Base-by-base conservation (phyloP, 2,113 vertebrate genomes). In the Microcebus murinus region DNA sequence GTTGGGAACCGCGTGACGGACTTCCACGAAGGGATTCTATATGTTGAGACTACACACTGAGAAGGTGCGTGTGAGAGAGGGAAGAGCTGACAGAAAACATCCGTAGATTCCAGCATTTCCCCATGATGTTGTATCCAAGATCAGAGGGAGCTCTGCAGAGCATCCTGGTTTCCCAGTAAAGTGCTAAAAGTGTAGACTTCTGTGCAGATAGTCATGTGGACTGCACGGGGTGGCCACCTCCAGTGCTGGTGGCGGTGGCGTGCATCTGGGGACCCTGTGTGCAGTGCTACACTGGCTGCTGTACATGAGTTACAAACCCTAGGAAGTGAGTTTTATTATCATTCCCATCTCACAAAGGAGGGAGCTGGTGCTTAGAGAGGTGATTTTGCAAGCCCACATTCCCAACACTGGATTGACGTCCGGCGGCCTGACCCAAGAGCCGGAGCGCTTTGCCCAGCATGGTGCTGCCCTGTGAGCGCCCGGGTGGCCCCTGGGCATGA, bases 391-490 rank as follows among this genome's bases (percentile, higher is more conserved):
- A 83, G 27, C 20, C 27, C 52, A 36, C 34, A 11, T 31, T 77
- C 52, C 74, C 45, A 71, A 17, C 2, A 0, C 61, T 82, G 59
- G 76, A 42, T 31, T 31, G 8, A 21, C 6, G 1, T 4, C 86
- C 8, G 8, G 42, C 18, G 5, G 42, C 18, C 42, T 18, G 3
- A 55, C 74, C 20, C 15, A 1, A 76, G 39, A 68, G 31, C 6
- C 34, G 8, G 11, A n/a, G 34, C 13, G 12, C 17, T 29, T 83
- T 1, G 4, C n/a, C 45, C 2, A 1, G 3, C 21, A 25, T 0
- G 1, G 8, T 2, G 8, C 3, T 2, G 14, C n/a, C 52, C n/a
- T 71, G 15, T 8, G 39, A 77, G n/a, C 34, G 29, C 27, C 65
- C 50, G 2, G 5, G 9, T 6, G 7, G n/a, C 71, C 5, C 15